Evolutionary conservation across 2,113 vertebrate genomes (phyloP).

Genomic region (Pontoporia blainvillei): DNA sequence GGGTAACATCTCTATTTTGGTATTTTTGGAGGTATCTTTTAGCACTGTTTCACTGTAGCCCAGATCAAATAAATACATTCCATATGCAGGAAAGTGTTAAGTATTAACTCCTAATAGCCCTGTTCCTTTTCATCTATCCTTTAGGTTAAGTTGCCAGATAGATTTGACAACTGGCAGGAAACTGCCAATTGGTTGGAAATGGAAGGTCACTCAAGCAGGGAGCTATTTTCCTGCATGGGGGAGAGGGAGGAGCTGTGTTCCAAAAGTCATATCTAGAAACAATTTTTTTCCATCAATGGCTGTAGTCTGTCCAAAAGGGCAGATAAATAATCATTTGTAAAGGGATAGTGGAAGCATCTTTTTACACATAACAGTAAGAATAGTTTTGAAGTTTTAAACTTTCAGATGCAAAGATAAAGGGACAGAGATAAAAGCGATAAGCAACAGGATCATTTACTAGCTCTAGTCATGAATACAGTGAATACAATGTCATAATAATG

Average conservation of each 20-base stretch:
- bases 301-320: not conserved
- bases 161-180: not conserved
- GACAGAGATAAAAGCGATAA: not conserved
- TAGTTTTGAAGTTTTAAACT: not conserved
- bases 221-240: not conserved
- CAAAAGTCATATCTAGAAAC: not conserved
- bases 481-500: not conserved
- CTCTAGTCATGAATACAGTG: not conserved
- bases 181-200: not conserved
- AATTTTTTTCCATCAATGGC: not conserved
- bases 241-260: not conserved
- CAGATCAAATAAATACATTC: not conserved
- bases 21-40: not conserved
- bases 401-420: not conserved
- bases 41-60: not conserved
- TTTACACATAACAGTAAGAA: not conserved
- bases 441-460: not conserved
- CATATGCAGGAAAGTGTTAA: conserved; percentile 10
- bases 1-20: not conserved
- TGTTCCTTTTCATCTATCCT: not conserved
- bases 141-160: not conserved
- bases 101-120: not conserved
- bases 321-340: not conserved
- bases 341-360: not conserved
- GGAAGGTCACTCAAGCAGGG: not conserved